Percentiles rank a stretch among this genome's conserved stretches.
phyloP scores from a whole-genome alignment of 2,888 invertebrate species.

The Epicampocera succincta region DNA sequence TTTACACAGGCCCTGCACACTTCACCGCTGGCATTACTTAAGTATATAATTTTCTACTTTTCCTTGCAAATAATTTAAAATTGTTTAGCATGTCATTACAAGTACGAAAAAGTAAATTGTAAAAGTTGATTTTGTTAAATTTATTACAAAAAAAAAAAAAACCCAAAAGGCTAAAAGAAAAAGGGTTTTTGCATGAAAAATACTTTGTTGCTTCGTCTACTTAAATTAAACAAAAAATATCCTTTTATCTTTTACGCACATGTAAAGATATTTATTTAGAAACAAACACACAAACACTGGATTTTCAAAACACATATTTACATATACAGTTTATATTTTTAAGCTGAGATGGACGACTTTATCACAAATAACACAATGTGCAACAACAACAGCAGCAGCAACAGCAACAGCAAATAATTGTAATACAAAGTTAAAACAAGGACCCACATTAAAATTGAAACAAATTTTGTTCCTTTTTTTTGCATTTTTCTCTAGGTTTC shows the following conservation, averaged over 20 bases:
- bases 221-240: constrained; percentile 62
- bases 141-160: constrained; percentile 24
- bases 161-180: constrained; percentile 9
- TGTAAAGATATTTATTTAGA: constrained; percentile 53
- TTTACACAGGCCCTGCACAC: no score
- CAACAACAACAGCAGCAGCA: constrained; percentile 36
- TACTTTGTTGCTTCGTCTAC: constrained; percentile 39
- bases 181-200: constrained; percentile 51
- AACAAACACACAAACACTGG: constrained; percentile 42
- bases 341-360: constrained; percentile 56
- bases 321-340: constrained; percentile 3
- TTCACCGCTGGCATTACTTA: no score
- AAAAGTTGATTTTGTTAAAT: constrained; percentile 48
- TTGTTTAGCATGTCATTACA: constrained; percentile 60
- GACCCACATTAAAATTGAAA: constrained; percentile 69
- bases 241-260: constrained; percentile 72
- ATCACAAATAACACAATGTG: constrained; percentile 46
- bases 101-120: background rate
- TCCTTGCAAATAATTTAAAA: constrained; percentile 59
- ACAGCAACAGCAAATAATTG: constrained; percentile 22
- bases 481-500: background rate
- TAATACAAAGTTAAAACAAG: constrained; percentile 50
- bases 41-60: constrained; percentile 12
- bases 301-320: constrained; percentile 15
- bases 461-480: constrained; percentile 52